A percentile compares a stretch with the other conserved stretches of the same genome.
phyloP scores from a whole-genome alignment of 2,888 invertebrate genomes.

The Pyrochroa serraticornis region DNA sequence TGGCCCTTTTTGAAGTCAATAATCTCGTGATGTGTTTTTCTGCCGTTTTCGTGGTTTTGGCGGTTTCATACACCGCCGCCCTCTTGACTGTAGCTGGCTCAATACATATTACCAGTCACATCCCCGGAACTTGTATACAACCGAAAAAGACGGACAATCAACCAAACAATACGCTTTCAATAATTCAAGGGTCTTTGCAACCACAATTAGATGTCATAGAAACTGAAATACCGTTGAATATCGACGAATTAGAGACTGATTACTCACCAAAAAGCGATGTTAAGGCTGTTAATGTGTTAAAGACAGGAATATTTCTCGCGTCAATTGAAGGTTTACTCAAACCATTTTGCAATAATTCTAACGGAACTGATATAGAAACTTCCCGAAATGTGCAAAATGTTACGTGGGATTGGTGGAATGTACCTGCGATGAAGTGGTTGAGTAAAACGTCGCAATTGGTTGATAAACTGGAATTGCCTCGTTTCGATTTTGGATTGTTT shows the following conservation, averaged over 20 bases:
- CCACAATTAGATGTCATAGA: background rate
- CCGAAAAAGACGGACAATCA: constrained; percentile 26
- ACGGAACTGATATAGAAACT: constrained; percentile 23
- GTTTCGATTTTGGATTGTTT: constrained; percentile 17
- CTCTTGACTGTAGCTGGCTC: constrained; percentile 67
- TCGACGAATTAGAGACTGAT: background rate
- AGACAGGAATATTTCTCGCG: constrained; percentile 53
- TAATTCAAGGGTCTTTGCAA: background rate
- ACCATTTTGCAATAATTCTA: constrained; percentile 32
- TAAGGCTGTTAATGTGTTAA: constrained; percentile 50
- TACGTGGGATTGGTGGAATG: constrained; percentile 58
- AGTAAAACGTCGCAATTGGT: constrained; percentile 47
- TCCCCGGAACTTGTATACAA: constrained; percentile 59
- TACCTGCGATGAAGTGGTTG: constrained; percentile 55
- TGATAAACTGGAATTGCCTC: constrained; percentile 33
- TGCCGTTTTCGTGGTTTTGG: constrained; percentile 64
- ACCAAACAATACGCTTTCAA: background rate
- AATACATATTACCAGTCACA: constrained; percentile 60
- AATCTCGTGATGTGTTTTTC: constrained; percentile 61
- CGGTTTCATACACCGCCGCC: constrained; percentile 67
- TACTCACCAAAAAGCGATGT: constrained; percentile 20
- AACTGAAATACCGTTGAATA: no score
- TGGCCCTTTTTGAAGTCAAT: constrained; percentile 58
- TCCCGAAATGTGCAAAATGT: constrained; percentile 38
- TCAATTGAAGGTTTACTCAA: constrained; percentile 43